phyloP scores from a whole-genome alignment of 2,797 vertebrate genomes.

The Xiphorhynchus erythropygius region DNA sequence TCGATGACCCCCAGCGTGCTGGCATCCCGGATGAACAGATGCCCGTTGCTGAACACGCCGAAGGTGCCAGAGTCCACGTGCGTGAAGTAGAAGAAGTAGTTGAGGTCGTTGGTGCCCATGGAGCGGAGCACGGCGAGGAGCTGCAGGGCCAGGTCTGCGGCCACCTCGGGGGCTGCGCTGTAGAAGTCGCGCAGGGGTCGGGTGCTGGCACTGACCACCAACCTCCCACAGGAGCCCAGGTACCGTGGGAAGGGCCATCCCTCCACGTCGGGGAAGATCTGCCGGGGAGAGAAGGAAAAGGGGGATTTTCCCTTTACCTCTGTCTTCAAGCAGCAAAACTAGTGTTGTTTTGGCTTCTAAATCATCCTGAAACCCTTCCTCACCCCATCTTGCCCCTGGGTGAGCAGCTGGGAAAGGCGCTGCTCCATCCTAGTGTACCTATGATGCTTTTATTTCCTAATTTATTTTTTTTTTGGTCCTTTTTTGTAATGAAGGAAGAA shows the following conservation, averaged over 20 bases:
- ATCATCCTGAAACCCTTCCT: not conserved
- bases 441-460: rapidly evolving
- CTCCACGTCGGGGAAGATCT: constrained; percentile 85
- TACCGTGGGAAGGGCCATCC: constrained; percentile 86
- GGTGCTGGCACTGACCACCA: constrained; percentile 78
- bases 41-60: constrained; percentile 80
- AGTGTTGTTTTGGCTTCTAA: not conserved
- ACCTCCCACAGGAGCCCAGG: constrained; percentile 82
- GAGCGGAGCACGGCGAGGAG: constrained; percentile 79
- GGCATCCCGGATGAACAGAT: constrained; percentile 84
- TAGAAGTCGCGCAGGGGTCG: constrained; percentile 75
- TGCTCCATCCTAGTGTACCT: not conserved
- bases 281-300: not conserved
- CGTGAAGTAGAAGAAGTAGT: constrained; percentile 85
- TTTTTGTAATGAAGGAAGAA: not conserved
- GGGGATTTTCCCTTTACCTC: too few species aligned
- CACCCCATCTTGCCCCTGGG: not conserved
- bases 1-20: constrained; percentile 84
- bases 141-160: constrained; percentile 80
- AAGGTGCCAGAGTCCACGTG: constrained; percentile 77
- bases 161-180: constrained; percentile 61
- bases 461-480: rapidly evolving
- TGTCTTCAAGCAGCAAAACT: not conserved
- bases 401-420: not conserved
- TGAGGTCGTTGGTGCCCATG: constrained; percentile 82